phyloP scores from a whole-genome alignment of 2,797 vertebrate genomes.

The Phrynocephalus vlangalii region DNA sequence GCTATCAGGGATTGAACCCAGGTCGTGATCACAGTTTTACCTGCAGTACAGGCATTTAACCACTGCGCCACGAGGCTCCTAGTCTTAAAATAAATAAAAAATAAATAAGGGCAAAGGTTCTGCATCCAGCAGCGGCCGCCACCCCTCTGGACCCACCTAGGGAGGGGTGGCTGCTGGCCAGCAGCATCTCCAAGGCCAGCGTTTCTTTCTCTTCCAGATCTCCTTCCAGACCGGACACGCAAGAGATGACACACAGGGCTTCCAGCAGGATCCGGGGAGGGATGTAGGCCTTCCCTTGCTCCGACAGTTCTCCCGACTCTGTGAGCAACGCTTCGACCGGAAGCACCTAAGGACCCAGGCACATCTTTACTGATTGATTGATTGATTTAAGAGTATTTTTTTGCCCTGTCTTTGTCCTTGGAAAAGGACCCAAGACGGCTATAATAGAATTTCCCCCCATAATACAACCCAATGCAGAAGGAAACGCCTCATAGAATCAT shows the following conservation, averaged over 20 bases:
- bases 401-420: too few relatives aligned
- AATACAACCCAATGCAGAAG: too few relatives aligned
- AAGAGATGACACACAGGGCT: conserved; percentile 86
- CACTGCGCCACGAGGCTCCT: too few relatives aligned
- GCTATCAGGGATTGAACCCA: too few relatives aligned
- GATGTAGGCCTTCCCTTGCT: conserved; percentile 85
- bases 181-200: conserved; percentile 88
- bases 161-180: conserved; percentile 92
- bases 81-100: too few relatives aligned
- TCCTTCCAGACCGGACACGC: conserved; percentile 83
- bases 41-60: too few relatives aligned
- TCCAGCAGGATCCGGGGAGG: conserved; percentile 88
- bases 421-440: neutral
- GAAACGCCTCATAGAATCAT: too few relatives aligned
- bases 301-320: conserved; percentile 88
- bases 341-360: conserved; percentile 80
- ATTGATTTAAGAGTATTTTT: too few relatives aligned
- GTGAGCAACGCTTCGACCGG: conserved; percentile 83
- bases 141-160: conserved; percentile 77
- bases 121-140: too few relatives aligned
- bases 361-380: neutral
- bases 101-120: too few relatives aligned
- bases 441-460: neutral
- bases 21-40: too few relatives aligned
- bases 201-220: conserved; percentile 84